These are phyloP conservation scores for Himalopsyche tibetana DNA, from an alignment of 2,888 invertebrate genomes.

Conservation along the genomic window DNA sequence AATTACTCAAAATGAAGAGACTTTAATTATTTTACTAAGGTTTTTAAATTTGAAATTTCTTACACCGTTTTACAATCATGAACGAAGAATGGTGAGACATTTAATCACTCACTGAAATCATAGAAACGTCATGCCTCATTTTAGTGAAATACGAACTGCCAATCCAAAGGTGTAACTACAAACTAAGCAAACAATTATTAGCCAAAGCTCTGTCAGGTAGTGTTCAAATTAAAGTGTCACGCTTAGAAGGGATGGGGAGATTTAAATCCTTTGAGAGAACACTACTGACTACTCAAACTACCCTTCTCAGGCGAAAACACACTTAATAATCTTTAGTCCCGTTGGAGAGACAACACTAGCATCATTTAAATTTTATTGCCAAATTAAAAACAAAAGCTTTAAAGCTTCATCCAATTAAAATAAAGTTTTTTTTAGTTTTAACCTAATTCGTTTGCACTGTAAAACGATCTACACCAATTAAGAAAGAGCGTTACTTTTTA, in stretches of 20 bases:
- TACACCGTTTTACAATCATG: no score
- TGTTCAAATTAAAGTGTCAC: constrained; percentile 37
- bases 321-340: constrained; percentile 22
- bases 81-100: neutral
- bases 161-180: constrained; percentile 32
- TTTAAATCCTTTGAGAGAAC: constrained; percentile 38
- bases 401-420: no score
- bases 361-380: neutral
- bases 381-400: constrained; percentile 12
- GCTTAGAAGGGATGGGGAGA: neutral
- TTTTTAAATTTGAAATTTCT: no score
- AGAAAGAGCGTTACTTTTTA: no score
- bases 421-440: no score
- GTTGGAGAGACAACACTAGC: neutral
- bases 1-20: no score
- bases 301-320: neutral
- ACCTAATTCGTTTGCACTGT: no score
- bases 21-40: no score
- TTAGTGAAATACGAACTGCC: neutral
- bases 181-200: constrained; percentile 43
- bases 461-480: no score
- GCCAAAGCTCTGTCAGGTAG: constrained; percentile 40
- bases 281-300: constrained; percentile 25
- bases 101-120: neutral
- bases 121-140: neutral